phyloP scores from a whole-genome alignment of 92 coral and sea anemone species.

The Epizoanthus rinbou region DNA sequence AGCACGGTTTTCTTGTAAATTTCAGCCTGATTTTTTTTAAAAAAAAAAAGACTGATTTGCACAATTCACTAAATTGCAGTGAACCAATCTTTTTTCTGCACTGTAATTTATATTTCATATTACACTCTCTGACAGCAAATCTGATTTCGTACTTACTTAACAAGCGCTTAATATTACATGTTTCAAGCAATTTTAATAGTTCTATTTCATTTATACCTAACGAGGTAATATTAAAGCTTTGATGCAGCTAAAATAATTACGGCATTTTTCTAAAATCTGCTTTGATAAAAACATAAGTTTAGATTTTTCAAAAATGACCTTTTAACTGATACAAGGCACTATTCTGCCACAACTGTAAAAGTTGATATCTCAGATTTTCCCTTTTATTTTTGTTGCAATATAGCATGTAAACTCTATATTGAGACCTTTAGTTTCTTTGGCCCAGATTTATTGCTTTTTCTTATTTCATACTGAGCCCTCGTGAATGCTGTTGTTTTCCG shows the following conservation, averaged over 20 bases:
- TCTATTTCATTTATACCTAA: not conserved
- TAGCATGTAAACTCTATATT: conserved; percentile 14
- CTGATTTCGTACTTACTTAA: not conserved
- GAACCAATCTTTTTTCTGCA: too few relatives aligned
- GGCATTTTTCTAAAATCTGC: conserved; percentile 4
- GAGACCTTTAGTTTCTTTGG: not conserved
- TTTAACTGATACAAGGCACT: not conserved
- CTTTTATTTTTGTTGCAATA: not conserved
- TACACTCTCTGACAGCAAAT: not conserved
- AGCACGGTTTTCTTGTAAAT: too few relatives aligned
- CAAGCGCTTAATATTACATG: not conserved
- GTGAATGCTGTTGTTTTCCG: conserved; percentile 8
- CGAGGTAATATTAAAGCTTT: not conserved
- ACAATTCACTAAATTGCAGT: too few relatives aligned
- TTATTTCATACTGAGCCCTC: not conserved
- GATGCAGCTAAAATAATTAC: not conserved
- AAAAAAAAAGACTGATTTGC: too few relatives aligned
- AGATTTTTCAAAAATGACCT: too few relatives aligned
- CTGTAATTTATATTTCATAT: too few relatives aligned
- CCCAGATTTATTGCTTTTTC: conserved; percentile 13
- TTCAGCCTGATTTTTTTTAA: too few relatives aligned
- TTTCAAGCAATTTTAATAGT: not conserved
- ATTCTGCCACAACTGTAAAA: not conserved
- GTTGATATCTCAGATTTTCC: not conserved
- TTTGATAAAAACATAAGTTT: not conserved